phyloP scores from a whole-genome alignment of 2,888 invertebrate species.

The Penaeus monodon region DNA sequence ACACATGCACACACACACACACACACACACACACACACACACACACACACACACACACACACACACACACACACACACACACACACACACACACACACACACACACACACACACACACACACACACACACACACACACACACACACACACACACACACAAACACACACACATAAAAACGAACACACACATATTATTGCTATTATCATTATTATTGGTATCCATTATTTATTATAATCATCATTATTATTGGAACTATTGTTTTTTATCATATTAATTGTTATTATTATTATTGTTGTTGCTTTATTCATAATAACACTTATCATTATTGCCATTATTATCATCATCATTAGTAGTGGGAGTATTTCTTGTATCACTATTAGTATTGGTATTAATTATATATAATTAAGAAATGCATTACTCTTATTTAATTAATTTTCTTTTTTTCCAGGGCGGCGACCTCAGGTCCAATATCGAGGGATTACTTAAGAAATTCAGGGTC shows the following conservation, averaged over 20 bases:
- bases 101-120: conserved; percentile 11
- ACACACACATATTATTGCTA: not conserved
- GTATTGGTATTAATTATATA: not conserved
- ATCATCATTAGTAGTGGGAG: conserved; percentile 8
- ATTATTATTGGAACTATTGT: too few species aligned
- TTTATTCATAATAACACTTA: too few species aligned
- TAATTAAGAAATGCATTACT: too few species aligned
- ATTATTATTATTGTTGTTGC: too few species aligned
- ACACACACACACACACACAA: not conserved
- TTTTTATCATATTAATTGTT: too few species aligned
- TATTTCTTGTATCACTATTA: conserved; percentile 11
- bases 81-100: conserved; percentile 13
- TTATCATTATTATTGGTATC: not conserved
- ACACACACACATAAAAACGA: not conserved
- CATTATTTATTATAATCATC: too few species aligned
- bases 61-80: conserved; percentile 11
- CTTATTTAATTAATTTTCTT: not conserved
- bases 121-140: conserved; percentile 17
- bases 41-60: conserved; percentile 2
- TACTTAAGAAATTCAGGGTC: conserved; percentile 63
- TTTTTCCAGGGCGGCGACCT: conserved; percentile 55
- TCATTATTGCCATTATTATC: too few species aligned
- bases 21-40: not conserved
- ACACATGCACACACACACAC: not conserved
- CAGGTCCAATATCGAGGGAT: conserved; percentile 49